phyloP scores from a whole-genome alignment of 2,113 vertebrate species.

The Gambusia holbrooki region DNA sequence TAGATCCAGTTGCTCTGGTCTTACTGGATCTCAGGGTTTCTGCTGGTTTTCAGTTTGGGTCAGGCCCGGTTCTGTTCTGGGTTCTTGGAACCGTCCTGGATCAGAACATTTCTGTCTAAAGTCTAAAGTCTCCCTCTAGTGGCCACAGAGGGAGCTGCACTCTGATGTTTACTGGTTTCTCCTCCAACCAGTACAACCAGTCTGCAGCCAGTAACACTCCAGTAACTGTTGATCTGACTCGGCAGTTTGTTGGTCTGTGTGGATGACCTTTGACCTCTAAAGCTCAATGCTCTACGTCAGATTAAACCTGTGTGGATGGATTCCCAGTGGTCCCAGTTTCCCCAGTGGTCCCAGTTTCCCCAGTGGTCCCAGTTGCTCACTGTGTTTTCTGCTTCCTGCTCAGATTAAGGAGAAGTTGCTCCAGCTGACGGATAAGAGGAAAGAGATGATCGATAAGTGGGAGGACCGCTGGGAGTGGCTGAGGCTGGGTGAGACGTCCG shows the following conservation, averaged over 20 bases:
- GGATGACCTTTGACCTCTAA: neutral
- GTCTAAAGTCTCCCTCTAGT: no score
- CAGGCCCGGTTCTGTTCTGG: no score
- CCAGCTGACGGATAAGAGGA: conserved; percentile 94
- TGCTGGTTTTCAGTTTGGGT: neutral
- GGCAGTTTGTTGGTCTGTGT: no score
- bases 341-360: neutral
- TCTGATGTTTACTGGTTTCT: no score
- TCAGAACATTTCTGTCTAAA: no score
- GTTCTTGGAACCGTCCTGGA: no score
- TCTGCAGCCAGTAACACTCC: no score
- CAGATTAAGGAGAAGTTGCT: conserved; percentile 95
- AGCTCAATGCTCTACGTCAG: neutral
- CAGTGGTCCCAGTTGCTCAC: neutral
- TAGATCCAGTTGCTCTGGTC: no score
- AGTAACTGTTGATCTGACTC: no score
- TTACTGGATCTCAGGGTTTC: no score
- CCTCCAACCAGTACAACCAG: no score
- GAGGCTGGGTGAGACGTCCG: conserved; percentile 87
- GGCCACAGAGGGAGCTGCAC: no score
- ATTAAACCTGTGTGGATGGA: neutral
- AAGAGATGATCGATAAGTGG: conserved; percentile 98
- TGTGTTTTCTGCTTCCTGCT: neutral
- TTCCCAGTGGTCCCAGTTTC: neutral
- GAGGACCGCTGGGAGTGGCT: conserved; percentile 96